Percentiles rank a stretch among this genome's conserved stretches.
Conservation (phyloP, 1,140 invertebrate species). For the Pectinophora gossypiella region DNA sequence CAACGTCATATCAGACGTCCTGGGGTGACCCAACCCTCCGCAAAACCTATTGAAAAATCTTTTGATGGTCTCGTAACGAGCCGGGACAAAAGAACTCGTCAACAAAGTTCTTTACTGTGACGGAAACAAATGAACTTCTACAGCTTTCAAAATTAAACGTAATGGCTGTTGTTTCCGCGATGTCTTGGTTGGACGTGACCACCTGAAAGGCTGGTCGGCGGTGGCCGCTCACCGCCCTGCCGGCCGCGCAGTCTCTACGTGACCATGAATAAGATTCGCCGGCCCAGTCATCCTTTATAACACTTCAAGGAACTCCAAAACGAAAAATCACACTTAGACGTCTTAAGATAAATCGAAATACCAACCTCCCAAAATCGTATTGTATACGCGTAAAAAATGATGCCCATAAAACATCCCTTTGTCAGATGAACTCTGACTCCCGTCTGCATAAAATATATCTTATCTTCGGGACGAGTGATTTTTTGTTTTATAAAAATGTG, state of each 20-base stretch:
- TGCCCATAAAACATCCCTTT: background rate
- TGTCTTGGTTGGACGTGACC: background rate
- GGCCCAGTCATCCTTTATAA: background rate
- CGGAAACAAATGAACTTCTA: background rate
- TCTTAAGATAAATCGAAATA: background rate
- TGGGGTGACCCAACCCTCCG: background rate
- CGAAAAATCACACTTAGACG: background rate
- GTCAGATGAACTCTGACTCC: background rate
- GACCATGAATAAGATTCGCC: slow-evolving; percentile 9
- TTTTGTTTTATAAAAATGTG: background rate
- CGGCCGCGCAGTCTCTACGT: slow-evolving; percentile 5
- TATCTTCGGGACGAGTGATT: background rate
- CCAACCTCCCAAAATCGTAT: background rate
- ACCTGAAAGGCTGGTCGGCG: background rate
- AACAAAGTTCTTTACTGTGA: background rate
- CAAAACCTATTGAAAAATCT: background rate
- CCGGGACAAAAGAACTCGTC: background rate
- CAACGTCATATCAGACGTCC: background rate
- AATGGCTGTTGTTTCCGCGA: background rate
- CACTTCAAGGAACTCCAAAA: background rate
- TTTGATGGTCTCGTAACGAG: slow-evolving; percentile 15
- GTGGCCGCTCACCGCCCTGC: background rate
- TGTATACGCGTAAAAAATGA: background rate
- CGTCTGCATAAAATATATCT: slow-evolving; percentile 1
- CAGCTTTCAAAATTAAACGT: background rate